Evolutionary conservation across 2,113 vertebrate species (phyloP), one percentile per base, ranked within the genome.

Genomic region (Neolamprologus falcicula): DNA sequence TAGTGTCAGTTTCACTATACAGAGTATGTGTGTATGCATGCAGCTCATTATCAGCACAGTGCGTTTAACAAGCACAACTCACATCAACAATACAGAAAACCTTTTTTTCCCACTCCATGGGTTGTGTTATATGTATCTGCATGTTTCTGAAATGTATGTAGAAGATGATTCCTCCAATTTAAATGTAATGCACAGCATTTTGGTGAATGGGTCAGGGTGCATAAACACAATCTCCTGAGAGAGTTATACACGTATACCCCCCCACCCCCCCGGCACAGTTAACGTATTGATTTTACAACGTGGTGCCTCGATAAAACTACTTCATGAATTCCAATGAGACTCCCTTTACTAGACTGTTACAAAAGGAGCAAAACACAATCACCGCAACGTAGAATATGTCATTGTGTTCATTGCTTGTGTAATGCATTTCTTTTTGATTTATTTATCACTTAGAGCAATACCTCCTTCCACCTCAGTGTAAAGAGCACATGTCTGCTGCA

Each of bases 301-400:
- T 81, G 40, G 87, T 61, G 63, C 87, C 83, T 42, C 85, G 90
- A 94, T 94, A 94, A 95, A 95, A 93, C 86, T 90, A 94, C 91
- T 94, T 93, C 94, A 94, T 96, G 95, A 96, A 96, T 96, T 95
- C 92, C 91, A 96, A 95, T 96, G 94, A 96, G 94, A 91, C 83
- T 86, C 88, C 78, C 90, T 33, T 88, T 89, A 83, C 86, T 84
- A 88, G 85, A 83, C 90, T 83, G 92, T 87, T 83, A 85, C 83
- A 93, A 88, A 86, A 88, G 82, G 83, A 89, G 86, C 83, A 84
- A 86, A 95, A 93, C 83, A 92, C 92, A 95, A 95, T 96, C 92
- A 92, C 85, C 35, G 71, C 78, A 79, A 91, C 47, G 47, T 45
- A 71, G 82, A 91, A 76, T 90, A 71, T 90, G 91, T 85, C 89